Conservation (phyloP, 2,888 invertebrate species). For the Abrostola tripartita region DNA sequence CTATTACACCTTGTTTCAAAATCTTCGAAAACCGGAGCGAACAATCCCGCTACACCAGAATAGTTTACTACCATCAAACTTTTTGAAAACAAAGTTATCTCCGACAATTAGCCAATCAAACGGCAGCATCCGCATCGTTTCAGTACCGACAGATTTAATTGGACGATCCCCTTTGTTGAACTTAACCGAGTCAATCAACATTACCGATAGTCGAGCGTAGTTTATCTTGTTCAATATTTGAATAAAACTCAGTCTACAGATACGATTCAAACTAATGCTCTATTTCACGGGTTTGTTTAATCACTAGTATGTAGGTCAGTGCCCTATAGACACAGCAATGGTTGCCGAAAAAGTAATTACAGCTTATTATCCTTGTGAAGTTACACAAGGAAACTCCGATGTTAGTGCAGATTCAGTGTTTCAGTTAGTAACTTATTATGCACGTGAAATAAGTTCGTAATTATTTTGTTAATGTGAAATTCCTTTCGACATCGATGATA, state of each 20-base stretch:
- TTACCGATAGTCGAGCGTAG: conserved; percentile 52
- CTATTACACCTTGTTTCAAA: conserved; percentile 1
- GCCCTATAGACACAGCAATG: conserved; percentile 13
- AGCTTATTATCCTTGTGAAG: conserved; percentile 27
- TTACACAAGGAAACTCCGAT: background rate
- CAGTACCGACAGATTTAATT: conserved; percentile 53
- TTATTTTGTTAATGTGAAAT: too few species aligned
- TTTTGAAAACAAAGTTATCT: conserved; percentile 53
- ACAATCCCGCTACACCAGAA: conserved; percentile 28
- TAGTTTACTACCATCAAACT: conserved; percentile 34
- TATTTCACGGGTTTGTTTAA: conserved; percentile 36
- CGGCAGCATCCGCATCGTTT: conserved; percentile 48
- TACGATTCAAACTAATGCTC: conserved; percentile 46
- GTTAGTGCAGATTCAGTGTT: background rate
- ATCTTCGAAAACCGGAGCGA: conserved; percentile 19
- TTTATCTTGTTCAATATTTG: conserved; percentile 59
- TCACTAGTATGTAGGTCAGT: conserved; percentile 32
- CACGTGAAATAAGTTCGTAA: background rate
- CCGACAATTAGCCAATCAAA: conserved; percentile 56
- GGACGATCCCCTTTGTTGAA: conserved; percentile 54
- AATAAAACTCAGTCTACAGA: conserved; percentile 50
- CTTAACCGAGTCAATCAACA: conserved; percentile 57
- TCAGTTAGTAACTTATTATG: background rate
- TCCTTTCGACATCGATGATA: too few species aligned
- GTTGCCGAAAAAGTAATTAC: conserved; percentile 29